Percentiles rank a stretch among this genome's conserved stretches.
Evolutionary conservation across 92 coral and sea anemone genomes (phyloP).

Genomic region (Actinostola sp.): DNA sequence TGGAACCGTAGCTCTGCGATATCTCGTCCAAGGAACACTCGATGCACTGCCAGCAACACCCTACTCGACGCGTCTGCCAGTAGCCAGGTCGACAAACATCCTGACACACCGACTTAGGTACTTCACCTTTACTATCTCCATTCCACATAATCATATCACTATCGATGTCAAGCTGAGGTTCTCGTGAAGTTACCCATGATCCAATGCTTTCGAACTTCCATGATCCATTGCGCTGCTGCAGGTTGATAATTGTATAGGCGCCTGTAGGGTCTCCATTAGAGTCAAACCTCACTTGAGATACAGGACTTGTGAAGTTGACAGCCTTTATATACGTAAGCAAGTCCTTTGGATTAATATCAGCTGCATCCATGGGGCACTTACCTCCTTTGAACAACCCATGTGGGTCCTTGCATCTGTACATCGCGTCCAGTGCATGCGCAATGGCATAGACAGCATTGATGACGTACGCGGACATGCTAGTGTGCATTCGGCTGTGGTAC

Average conservation of each 20-base stretch:
- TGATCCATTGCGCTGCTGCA: constrained; percentile 49
- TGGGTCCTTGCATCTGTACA: constrained; percentile 54
- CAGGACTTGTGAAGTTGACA: constrained; percentile 56
- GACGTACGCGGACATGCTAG: constrained; percentile 68
- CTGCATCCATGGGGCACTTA: constrained; percentile 45
- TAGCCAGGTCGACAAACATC: constrained; percentile 68
- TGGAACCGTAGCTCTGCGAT: constrained; percentile 47
- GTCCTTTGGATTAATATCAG: constrained; percentile 35
- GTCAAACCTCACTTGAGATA: constrained; percentile 56
- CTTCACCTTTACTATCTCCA: constrained; percentile 34
- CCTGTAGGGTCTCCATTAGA: constrained; percentile 75
- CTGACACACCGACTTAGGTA: constrained; percentile 74
- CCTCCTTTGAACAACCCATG: constrained; percentile 19
- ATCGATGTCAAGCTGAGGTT: constrained; percentile 39
- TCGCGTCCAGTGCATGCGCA: constrained; percentile 87
- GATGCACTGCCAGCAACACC: constrained; percentile 81
- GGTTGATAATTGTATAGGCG: constrained; percentile 67
- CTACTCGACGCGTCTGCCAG: constrained; percentile 59
- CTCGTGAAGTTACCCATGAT: constrained; percentile 55
- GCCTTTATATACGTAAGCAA: constrained; percentile 55
- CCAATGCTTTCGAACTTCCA: constrained; percentile 66
- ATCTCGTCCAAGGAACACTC: constrained; percentile 58
- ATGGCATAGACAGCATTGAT: constrained; percentile 87
- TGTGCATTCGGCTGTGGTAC: constrained; percentile 43
- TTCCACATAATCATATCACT: constrained; percentile 52